Conservation (phyloP, 35 echinoderm and acorn worm genomes). For the Patiria miniata region DNA sequence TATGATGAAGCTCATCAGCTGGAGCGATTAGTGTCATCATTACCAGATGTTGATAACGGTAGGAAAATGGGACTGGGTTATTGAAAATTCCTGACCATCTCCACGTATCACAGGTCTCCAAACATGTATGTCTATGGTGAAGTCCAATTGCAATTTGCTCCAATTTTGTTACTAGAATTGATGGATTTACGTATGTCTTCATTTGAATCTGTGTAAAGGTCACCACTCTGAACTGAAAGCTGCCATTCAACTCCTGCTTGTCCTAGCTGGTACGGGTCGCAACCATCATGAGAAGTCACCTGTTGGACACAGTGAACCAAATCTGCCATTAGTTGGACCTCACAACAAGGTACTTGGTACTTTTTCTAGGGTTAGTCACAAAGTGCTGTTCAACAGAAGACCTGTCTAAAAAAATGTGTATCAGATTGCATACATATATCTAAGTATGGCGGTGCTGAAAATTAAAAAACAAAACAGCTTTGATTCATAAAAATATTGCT, state of each 20-base stretch:
- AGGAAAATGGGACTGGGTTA: not conserved
- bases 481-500: no score
- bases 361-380: not conserved
- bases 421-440: no score
- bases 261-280: constrained; percentile 13
- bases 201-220: not conserved
- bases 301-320: constrained; percentile 36
- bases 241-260: not conserved
- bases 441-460: no score
- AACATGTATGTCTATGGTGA: no score
- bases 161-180: no score
- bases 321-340: constrained; percentile 34
- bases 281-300: constrained; percentile 3
- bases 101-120: no score
- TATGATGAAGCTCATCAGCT: constrained; percentile 54
- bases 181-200: no score
- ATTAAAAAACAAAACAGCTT: no score
- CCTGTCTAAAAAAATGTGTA: no score
- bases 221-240: constrained; percentile 25
- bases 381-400: not conserved
- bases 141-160: no score
- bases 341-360: constrained; percentile 21
- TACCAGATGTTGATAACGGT: constrained; percentile 31
- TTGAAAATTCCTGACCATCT: not conserved
- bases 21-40: constrained; percentile 19